phyloP scores from a whole-genome alignment of 2,797 vertebrate genomes.

The Knipowitschia caucasica region DNA sequence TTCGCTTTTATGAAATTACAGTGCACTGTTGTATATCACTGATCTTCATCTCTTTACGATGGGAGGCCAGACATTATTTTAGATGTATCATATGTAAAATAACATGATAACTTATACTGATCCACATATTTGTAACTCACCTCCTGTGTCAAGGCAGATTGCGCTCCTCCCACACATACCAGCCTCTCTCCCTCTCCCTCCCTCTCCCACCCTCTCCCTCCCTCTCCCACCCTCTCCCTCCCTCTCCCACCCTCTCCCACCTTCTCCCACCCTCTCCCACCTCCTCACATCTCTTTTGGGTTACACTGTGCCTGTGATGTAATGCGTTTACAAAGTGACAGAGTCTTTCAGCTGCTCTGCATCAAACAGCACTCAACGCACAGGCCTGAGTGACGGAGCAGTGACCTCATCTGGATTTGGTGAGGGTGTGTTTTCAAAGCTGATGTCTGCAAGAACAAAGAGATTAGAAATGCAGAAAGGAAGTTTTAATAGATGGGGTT shows the following conservation, averaged over 20 bases:
- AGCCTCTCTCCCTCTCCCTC: slow-evolving; percentile 14
- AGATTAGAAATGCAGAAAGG: neutral
- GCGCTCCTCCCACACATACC: neutral
- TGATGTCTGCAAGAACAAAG: neutral
- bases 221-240: no score
- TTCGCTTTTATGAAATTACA: no score
- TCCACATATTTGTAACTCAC: no score
- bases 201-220: slow-evolving; percentile 14
- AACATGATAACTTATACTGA: no score
- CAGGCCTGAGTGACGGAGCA: slow-evolving; percentile 10
- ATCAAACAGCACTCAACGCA: slow-evolving; percentile 47
- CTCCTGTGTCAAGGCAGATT: no score
- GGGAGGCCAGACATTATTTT: no score
- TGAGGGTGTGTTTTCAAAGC: neutral
- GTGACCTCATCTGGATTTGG: slow-evolving; percentile 20
- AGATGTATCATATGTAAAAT: no score
- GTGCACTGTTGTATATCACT: no score
- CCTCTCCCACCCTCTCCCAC: slow-evolving; percentile 22
- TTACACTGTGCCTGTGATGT: slow-evolving; percentile 37
- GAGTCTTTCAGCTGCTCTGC: slow-evolving; percentile 33
- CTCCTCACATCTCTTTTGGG: slow-evolving; percentile 13
- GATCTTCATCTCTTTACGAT: no score
- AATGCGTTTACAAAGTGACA: slow-evolving; percentile 34
- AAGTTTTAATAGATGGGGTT: neutral
- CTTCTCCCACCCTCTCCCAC: slow-evolving; percentile 24